Evolutionary conservation across 2,888 invertebrate genomes (phyloP), one percentile per base, ranked within the genome.

Genomic region (Capitulum mitella): DNA sequence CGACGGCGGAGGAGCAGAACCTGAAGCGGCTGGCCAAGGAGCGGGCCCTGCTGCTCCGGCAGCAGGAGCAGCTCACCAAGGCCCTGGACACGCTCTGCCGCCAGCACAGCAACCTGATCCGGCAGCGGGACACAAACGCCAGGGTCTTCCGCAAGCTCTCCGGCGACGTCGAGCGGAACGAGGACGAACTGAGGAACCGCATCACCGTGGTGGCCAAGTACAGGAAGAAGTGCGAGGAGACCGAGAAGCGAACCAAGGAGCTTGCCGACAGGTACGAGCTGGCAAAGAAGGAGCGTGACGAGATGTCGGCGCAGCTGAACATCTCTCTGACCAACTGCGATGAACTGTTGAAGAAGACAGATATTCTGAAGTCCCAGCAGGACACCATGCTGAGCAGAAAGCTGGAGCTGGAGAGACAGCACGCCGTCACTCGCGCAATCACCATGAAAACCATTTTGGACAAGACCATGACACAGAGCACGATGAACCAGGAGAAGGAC

Each of bases 331-430:
- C 70, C 70, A 70, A 70, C 70, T 70, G 70, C 26, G 70, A 70
- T 26, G 70, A 70, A 40, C n/a, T 70, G 40, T 1, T 40, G 70
- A 40, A 70, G 70, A 70, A 70, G 37, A 70, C 40, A 8, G 40
- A 70, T 26, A 70, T 70, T 26, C 70, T 70, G 70, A 37, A 26
- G 8, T 70, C 70, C 40, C 70, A 70, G 26, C 70, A 70, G 40
- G 70, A 70, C 22, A 70, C 70, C 22, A 70, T 70, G 70, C 70
- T 70, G 70, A 70, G 70, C 40, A 37, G 70, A 40, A 70, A 70
- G 26, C 37, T 70, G 40, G 70, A 70, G 37, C 70, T 70, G 70
- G 70, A 70, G 40, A 19, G 70, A 12, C 70, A 70, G 70, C 70
- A 70, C n/a, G 26, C 37, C 26, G 29, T 70, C 3, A 70, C 70